Evolutionary conservation across 1,140 invertebrate genomes (phyloP).

Genomic region (Leguminivora glycinivorella): DNA sequence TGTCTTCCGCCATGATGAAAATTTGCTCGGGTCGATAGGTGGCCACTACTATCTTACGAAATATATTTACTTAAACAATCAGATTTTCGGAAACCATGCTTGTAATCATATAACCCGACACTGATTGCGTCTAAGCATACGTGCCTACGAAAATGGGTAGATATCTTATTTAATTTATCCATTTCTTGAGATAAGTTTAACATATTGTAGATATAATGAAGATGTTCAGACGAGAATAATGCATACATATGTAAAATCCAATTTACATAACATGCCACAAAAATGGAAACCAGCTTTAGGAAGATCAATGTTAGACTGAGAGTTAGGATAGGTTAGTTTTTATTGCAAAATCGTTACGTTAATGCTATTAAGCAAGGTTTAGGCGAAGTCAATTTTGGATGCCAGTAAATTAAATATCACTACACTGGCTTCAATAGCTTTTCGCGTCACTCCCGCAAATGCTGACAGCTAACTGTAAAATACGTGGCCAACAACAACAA

Average conservation of each 20-base stretch:
- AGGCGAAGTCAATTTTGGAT: no score
- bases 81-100: not conserved
- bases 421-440: no score
- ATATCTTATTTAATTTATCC: not conserved
- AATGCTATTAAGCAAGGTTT: no score
- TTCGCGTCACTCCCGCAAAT: no score
- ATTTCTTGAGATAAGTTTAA: not conserved
- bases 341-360: not conserved
- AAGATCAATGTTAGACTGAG: not conserved
- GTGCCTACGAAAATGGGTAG: not conserved
- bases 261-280: not conserved
- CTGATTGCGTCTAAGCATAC: not conserved
- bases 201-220: not conserved
- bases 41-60: not conserved
- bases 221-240: not conserved
- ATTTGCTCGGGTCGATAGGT: conserved; percentile 1
- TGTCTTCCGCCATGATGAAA: conserved; percentile 27
- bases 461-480: no score
- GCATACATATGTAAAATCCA: not conserved
- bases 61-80: not conserved
- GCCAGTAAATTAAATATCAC: no score
- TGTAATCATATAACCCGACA: not conserved
- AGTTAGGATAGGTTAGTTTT: not conserved
- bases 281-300: not conserved
- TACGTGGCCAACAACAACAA: no score